Base-by-base conservation (phyloP, 2,888 invertebrate genomes). In the Eristalis tenax region DNA sequence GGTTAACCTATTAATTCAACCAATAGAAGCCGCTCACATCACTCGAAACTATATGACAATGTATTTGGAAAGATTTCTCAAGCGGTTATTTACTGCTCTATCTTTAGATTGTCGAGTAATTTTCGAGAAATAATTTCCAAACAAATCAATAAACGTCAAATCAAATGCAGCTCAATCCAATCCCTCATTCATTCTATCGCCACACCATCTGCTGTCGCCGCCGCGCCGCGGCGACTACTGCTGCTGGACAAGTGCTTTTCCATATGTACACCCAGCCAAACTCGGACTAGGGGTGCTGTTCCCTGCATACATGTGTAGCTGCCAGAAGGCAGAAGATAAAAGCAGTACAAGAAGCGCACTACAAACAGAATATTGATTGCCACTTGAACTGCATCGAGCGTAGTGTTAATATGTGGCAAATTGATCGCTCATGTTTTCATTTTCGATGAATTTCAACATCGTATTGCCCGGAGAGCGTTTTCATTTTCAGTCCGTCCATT, bases 371-470 rank as follows among this genome's bases (percentile, higher is more conserved):
- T 50, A 83, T 87, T 87, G 87, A 87, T 87, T 87, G 83, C 87
- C 87, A 87, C 87, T 87, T 87, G 87, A 87, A 83, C 87, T 87
- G 80, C 76, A 76, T 61, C 74, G 79, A 83, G 69, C 83, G 79
- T 79, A 83, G 87, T 87, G 87, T 87, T 83, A 87, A 87, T 87
- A 83, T 83, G 74, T 80, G 79, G 87, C 87, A 87, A 87, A 87
- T 87, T 87, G 87, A 83, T 83, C 83, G 83, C 73, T 87, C 78
- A 87, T 87, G 83, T 87, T 87, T 87, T 87, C 83, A 87, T 87
- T 87, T 83, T 87, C 87, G 76, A 87, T 87, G 80, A 87, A 83
- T 83, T 80, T 80, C 71, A 80, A 80, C 83, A 82, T 87, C 57
- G 69, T 35, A 65, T 59, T 50, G 22, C 56, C 59, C 68, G 43